phyloP scores from a whole-genome alignment of 2,888 invertebrate species.

The Drosophila suboccidentalis region DNA sequence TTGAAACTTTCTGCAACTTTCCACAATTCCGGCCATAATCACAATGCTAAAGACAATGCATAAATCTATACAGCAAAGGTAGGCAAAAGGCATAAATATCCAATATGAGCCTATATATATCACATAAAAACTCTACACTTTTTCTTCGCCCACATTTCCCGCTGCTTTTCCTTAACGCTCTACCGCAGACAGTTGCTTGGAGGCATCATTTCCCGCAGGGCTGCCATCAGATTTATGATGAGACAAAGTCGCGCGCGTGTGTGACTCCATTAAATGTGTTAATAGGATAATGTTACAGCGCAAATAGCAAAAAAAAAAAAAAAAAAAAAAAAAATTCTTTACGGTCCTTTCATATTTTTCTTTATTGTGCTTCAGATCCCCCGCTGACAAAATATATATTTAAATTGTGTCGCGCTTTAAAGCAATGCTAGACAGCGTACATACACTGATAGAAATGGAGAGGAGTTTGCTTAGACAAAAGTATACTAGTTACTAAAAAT shows the following conservation, averaged over 20 bases:
- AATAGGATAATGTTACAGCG: constrained; percentile 71
- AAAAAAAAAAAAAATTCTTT: constrained; percentile 19
- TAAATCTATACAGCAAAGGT: constrained; percentile 60
- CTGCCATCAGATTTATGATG: constrained; percentile 73
- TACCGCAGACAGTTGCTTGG: constrained; percentile 37
- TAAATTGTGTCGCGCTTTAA: constrained; percentile 43
- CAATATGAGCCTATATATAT: constrained; percentile 68
- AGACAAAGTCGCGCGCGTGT: constrained; percentile 73
- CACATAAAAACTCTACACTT: constrained; percentile 14
- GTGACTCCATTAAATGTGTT: constrained; percentile 77
- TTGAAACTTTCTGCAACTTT: constrained; percentile 59
- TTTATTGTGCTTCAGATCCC: constrained; percentile 14
- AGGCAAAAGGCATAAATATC: constrained; percentile 64
- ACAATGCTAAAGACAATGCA: constrained; percentile 51
- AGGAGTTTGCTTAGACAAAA: too few species aligned
- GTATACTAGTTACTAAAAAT: too few species aligned
- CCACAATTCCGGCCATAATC: constrained; percentile 59
- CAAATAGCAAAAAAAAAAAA: constrained; percentile 23
- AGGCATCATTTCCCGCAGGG: constrained; percentile 63
- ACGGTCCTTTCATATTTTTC: constrained; percentile 36
- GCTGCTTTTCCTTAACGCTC: constrained; percentile 32
- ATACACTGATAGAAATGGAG: neutral
- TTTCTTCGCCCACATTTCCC: neutral
- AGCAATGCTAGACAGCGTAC: constrained; percentile 5
- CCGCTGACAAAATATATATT: constrained; percentile 64